Evolutionary conservation across 2,113 vertebrate genomes (phyloP).

Genomic region (Caretta caretta): DNA sequence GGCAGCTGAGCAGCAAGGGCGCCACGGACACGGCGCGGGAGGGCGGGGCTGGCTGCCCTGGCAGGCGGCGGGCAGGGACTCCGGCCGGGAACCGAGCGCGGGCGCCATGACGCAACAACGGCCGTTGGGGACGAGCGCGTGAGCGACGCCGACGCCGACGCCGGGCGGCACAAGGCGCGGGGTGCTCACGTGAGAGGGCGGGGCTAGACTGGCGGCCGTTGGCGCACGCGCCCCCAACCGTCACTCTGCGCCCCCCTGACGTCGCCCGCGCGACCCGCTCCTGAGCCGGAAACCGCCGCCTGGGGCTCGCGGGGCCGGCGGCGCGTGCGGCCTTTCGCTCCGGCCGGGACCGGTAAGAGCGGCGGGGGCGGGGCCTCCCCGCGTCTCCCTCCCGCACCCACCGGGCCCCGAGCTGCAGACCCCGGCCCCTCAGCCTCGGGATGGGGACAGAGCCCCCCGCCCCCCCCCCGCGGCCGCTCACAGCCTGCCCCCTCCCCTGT

Average conservation of each 20-base stretch:
- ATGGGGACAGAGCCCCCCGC: accelerated
- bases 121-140: too few relatives aligned
- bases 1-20: too few relatives aligned
- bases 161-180: too few relatives aligned
- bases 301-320: accelerated
- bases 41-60: too few relatives aligned
- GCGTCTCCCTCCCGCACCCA: accelerated
- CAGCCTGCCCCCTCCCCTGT: too few relatives aligned
- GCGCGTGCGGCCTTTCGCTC: not conserved
- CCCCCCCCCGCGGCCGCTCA: not conserved
- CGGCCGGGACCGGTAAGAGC: not conserved
- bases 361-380: accelerated
- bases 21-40: too few relatives aligned
- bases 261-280: not conserved
- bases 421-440: accelerated
- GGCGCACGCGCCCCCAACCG: too few relatives aligned
- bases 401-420: not conserved
- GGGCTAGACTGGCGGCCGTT: not conserved
- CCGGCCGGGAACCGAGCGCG: too few relatives aligned
- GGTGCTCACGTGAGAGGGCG: not conserved
- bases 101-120: too few relatives aligned
- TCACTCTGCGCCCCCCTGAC: not conserved
- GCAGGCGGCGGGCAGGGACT: too few relatives aligned
- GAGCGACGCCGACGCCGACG: too few relatives aligned
- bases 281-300: not conserved